Conservation (phyloP, 1,140 invertebrate species). For the Heliconius congener region DNA sequence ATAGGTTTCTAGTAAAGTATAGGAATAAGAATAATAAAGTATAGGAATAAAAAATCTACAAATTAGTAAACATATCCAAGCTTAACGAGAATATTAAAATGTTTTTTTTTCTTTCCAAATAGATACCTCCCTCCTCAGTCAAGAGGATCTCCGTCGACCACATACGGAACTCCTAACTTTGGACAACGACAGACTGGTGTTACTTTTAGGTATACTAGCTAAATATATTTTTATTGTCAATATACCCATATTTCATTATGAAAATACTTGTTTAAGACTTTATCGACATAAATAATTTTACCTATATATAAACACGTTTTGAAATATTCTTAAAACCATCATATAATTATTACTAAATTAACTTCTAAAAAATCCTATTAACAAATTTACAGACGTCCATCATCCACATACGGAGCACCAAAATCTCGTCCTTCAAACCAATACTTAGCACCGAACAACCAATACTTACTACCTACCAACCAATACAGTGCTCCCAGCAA, state of each 20-base stretch:
- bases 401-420: slow-evolving; percentile 42
- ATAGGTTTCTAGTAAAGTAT: no score
- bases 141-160: slow-evolving; percentile 40
- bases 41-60: no score
- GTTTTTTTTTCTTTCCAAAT: neutral
- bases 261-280: no score
- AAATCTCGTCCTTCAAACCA: slow-evolving; percentile 31
- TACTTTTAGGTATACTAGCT: slow-evolving; percentile 48
- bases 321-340: neutral
- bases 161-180: slow-evolving; percentile 65
- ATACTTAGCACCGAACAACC: slow-evolving; percentile 16
- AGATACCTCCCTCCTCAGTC: slow-evolving; percentile 59
- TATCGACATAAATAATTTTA: no score
- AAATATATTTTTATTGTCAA: no score
- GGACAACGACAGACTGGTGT: slow-evolving; percentile 57
- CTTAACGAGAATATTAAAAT: neutral
- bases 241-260: no score
- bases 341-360: slow-evolving; percentile 9
- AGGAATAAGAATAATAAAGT: no score
- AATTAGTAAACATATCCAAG: no score
- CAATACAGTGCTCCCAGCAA: slow-evolving; percentile 28
- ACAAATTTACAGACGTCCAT: slow-evolving; percentile 50
- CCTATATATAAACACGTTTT: neutral
- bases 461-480: slow-evolving; percentile 17
- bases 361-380: neutral